A percentile compares a stretch with the other conserved stretches of the same genome.
Conservation (phyloP, 2,888 invertebrate species). For the Tuta absoluta region DNA sequence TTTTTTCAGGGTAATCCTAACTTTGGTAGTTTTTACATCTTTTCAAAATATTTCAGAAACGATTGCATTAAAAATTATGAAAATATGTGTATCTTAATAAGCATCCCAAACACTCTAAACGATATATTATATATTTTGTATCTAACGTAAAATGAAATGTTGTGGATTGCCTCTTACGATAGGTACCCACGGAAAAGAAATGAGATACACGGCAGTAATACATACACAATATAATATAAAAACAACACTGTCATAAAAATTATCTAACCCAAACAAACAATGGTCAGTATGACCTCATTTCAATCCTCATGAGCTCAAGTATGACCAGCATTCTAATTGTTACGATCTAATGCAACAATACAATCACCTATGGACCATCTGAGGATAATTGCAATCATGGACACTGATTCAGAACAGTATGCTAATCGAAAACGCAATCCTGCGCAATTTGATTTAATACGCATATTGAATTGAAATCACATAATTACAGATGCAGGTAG, state of each 20-base stretch:
- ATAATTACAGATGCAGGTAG: too few relatives aligned
- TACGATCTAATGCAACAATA: slow-evolving; percentile 45
- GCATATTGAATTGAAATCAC: slow-evolving; percentile 9
- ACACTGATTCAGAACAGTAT: slow-evolving; percentile 15
- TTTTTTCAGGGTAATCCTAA: too few relatives aligned
- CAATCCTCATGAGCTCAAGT: slow-evolving; percentile 47
- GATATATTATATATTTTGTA: too few relatives aligned
- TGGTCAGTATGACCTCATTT: slow-evolving; percentile 60
- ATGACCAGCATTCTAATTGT: slow-evolving; percentile 58
- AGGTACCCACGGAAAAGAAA: too few relatives aligned
- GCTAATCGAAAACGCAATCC: slow-evolving; percentile 18
- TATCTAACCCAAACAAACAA: slow-evolving; percentile 49
- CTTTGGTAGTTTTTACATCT: too few relatives aligned
- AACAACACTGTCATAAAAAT: background rate
- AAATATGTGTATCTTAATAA: too few relatives aligned
- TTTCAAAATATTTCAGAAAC: too few relatives aligned
- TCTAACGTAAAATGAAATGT: too few relatives aligned
- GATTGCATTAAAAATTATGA: too few relatives aligned
- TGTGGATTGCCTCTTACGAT: too few relatives aligned
- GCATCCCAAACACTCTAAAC: too few relatives aligned
- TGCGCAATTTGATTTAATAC: slow-evolving; percentile 10
- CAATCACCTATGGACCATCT: slow-evolving; percentile 25
- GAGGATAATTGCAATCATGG: slow-evolving; percentile 19
- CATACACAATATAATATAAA: background rate
- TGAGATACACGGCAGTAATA: too few relatives aligned